Base-by-base conservation (phyloP, 1,140 invertebrate species). In the Tetranychus cinnabarinus region DNA sequence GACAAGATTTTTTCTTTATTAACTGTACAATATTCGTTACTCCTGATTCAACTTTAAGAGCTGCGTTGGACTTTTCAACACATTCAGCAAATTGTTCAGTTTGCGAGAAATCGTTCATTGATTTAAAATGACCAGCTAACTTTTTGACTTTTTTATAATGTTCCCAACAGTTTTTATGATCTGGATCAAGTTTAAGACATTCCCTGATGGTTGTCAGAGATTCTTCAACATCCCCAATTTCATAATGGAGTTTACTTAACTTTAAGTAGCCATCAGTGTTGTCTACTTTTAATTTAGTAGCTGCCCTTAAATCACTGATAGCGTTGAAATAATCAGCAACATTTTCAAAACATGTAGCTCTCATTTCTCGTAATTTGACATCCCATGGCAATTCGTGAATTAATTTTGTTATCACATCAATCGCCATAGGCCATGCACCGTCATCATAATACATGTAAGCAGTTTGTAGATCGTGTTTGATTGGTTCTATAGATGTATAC, bases 101-200 rank as follows among this genome's bases (percentile, higher is more conserved):
- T 64, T 85, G 81, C 15, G 80, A 76, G 10, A 77, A 73, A 45
- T 80, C 77, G 66, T 87, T 81, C 4, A 86, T 81, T n/a, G 82
- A 77, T 37, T 78, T 75, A 45, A 96, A 68, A 60, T 84, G 75
- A 71, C 93, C 96, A 59, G 84, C 85, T n/a, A 98, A 77, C 71
- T 97, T 95, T 70, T 96, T 95, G 2, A 97, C 75, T 71, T 88
- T 91, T 71, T 97, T 98, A 73, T 99, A 99, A 69, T 93, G 83
- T n/a, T 84, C 80, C 82, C 79, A 92, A 75, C 95, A 99, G 62
- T 84, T 76, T 73, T 93, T 91, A 72, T 99, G 90, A 68, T 99
- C 96, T 0, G 92, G 91, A 76, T 99, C 95, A 35, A 97, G 75
- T 74, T 95, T 96, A 10, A 99, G 78, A 73, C 96, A 99, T 73